These are phyloP conservation scores for Tryphoninae sp. DNA, from an alignment of 2,888 invertebrate species.

Conservation along the genomic window DNA sequence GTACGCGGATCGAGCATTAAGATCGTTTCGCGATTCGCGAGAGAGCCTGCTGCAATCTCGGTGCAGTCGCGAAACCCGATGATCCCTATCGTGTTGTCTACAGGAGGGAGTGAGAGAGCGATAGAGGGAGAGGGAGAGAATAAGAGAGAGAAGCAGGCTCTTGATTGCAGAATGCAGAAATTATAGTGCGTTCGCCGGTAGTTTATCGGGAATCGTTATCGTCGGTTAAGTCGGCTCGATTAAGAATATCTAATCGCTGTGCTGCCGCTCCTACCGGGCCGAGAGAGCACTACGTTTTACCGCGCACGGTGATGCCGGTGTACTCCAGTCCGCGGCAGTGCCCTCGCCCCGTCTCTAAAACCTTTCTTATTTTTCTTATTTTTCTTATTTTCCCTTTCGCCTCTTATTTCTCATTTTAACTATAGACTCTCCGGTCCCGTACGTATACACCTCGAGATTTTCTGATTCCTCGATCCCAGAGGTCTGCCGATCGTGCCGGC, in stretches of 20 bases:
- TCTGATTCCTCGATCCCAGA: conserved; percentile 32
- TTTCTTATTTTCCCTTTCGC: background rate
- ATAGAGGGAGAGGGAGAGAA: conserved; percentile 12
- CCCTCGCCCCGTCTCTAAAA: conserved; percentile 34
- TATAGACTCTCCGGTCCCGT: conserved; percentile 15
- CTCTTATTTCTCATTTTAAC: conserved; percentile 51
- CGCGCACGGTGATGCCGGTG: conserved; percentile 31
- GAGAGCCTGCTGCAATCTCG: conserved; percentile 61
- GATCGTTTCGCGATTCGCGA: conserved; percentile 63
- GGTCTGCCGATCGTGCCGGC: conserved; percentile 20
- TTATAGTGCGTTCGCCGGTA: conserved; percentile 70
- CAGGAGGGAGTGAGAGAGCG: conserved; percentile 23
- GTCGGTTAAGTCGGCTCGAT: conserved; percentile 66
- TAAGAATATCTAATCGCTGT: conserved; percentile 70
- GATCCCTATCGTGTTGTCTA: conserved; percentile 66
- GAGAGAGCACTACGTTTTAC: conserved; percentile 52
- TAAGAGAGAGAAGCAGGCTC: conserved; percentile 26
- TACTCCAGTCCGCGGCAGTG: conserved; percentile 25
- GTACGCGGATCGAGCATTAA: conserved; percentile 65
- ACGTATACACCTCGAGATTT: conserved; percentile 27
- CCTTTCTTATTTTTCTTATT: conserved; percentile 22
- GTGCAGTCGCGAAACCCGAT: conserved; percentile 65
- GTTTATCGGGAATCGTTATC: conserved; percentile 69
- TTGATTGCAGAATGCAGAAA: conserved; percentile 70
- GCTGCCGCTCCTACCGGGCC: conserved; percentile 36